Conservation (phyloP, 2,888 invertebrate species). For the Danaus chrysippus region DNA sequence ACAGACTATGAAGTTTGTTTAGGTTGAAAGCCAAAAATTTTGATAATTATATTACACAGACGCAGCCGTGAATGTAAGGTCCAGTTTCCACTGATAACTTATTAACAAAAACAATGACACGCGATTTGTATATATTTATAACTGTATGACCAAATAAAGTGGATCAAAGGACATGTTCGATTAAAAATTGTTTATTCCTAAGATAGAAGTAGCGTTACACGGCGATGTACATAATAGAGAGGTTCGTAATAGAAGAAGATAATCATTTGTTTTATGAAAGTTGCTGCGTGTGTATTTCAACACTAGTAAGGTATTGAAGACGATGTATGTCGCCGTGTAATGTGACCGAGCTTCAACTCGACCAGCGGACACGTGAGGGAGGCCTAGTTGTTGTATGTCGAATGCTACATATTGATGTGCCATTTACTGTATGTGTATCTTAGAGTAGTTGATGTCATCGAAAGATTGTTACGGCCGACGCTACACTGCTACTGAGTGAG, state of each 20-base stretch:
- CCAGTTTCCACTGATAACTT: slow-evolving; percentile 15
- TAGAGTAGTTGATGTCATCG: slow-evolving; percentile 39
- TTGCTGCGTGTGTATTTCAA: not conserved
- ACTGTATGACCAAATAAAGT: slow-evolving; percentile 4
- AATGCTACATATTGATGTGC: slow-evolving; percentile 71
- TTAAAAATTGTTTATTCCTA: slow-evolving; percentile 23
- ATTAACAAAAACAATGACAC: not conserved
- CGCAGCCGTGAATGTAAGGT: slow-evolving; percentile 14
- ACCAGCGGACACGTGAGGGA: slow-evolving; percentile 74
- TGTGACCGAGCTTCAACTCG: slow-evolving; percentile 49
- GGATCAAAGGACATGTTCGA: slow-evolving; percentile 13
- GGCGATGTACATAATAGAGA: not conserved
- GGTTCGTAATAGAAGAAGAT: not conserved
- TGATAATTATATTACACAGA: not conserved
- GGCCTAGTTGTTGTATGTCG: slow-evolving; percentile 48
- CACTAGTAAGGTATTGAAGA: not conserved
- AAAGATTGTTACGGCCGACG: slow-evolving; percentile 12
- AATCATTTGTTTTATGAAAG: not conserved
- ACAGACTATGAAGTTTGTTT: not conserved
- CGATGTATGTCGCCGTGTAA: slow-evolving; percentile 17
- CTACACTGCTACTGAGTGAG: slow-evolving; percentile 8
- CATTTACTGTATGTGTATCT: slow-evolving; percentile 60
- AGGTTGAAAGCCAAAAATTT: slow-evolving; percentile 11
- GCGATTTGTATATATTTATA: not conserved
- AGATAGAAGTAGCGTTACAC: slow-evolving; percentile 23